A percentile compares a stretch with the other conserved stretches of the same genome.
Evolutionary conservation across 1,140 invertebrate species (phyloP).

Genomic region (Lethrus apterus): DNA sequence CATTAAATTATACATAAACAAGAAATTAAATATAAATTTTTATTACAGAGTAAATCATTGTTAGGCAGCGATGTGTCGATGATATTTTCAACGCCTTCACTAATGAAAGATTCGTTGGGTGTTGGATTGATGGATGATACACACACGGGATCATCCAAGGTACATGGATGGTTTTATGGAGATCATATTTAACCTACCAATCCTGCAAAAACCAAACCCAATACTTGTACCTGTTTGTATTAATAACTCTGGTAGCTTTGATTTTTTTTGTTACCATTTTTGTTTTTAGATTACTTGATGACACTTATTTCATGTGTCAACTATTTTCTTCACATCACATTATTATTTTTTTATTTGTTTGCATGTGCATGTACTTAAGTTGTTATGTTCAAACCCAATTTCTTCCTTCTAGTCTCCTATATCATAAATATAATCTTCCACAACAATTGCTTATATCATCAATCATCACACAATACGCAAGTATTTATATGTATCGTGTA

Average conservation of each 20-base stretch:
- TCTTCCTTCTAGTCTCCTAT: constrained; percentile 6
- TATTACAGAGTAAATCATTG: constrained; percentile 72
- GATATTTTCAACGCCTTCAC: constrained; percentile 77
- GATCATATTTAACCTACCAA: constrained; percentile 34
- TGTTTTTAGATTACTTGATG: background rate
- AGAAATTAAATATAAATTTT: constrained; percentile 12
- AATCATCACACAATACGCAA: too few relatives aligned
- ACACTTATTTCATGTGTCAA: background rate
- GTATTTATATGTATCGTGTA: too few relatives aligned
- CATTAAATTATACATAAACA: background rate
- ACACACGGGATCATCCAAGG: constrained; percentile 36
- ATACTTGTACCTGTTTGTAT: constrained; percentile 15
- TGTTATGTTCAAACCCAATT: background rate
- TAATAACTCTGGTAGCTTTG: constrained; percentile 5
- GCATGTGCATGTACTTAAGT: background rate
- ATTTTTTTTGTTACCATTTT: constrained; percentile 12
- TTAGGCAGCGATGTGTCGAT: constrained; percentile 64
- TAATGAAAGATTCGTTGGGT: constrained; percentile 56
- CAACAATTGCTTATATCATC: constrained; percentile 1
- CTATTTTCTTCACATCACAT: background rate
- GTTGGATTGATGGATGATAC: constrained; percentile 38
- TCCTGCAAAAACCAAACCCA: too few relatives aligned
- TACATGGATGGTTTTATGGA: constrained; percentile 39
- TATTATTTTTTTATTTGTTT: background rate
- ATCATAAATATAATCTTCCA: constrained; percentile 3